Conservation (phyloP, 2,797 vertebrate genomes). For the Mormyrops boulengeri region DNA sequence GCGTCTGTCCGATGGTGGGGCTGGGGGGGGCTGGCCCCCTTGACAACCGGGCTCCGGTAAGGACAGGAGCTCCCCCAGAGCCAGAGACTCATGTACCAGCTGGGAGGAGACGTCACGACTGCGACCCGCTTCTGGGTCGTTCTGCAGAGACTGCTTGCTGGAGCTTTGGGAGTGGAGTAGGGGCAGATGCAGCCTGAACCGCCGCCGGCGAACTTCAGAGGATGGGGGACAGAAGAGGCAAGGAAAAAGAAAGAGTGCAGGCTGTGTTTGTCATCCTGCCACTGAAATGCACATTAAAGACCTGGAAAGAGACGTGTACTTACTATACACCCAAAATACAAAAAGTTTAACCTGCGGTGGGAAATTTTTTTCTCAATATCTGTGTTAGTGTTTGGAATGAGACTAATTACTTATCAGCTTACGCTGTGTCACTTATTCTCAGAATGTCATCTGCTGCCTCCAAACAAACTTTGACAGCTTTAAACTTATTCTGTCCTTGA, state of each 20-base stretch:
- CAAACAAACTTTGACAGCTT: not conserved
- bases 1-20: constrained; percentile 27
- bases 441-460: not conserved
- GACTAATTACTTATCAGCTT: not conserved
- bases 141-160: constrained; percentile 51
- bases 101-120: constrained; percentile 46
- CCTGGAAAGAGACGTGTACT: not conserved
- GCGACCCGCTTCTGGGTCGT: constrained; percentile 52
- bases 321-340: not conserved
- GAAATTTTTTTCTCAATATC: not conserved
- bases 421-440: not conserved
- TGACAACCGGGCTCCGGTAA: constrained; percentile 55
- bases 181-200: constrained; percentile 64
- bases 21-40: constrained; percentile 23
- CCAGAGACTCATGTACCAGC: constrained; percentile 62
- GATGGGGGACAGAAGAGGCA: not conserved
- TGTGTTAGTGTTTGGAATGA: not conserved
- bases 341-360: not conserved
- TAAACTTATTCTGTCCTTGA: not conserved
- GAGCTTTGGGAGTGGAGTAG: constrained; percentile 59
- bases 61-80: constrained; percentile 63
- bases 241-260: not conserved
- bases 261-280: not conserved
- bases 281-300: not conserved
- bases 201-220: constrained; percentile 47